phyloP scores from a whole-genome alignment of 1,140 invertebrate genomes.

The Panagrolaimus sp. region DNA sequence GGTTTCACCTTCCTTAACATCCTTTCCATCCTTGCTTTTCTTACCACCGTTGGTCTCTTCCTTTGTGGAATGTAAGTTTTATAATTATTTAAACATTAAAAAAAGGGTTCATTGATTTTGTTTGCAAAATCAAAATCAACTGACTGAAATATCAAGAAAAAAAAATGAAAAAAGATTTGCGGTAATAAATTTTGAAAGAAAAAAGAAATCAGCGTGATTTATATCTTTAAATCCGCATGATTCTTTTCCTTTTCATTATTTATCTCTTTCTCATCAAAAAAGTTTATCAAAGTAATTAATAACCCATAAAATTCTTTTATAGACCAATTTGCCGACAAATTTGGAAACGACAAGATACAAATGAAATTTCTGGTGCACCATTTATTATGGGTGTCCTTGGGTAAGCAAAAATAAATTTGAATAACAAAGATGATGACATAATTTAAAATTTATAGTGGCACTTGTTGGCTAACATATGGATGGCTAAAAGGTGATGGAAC shows the following conservation, averaged over 20 bases:
- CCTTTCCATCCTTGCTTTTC: conserved; percentile 53
- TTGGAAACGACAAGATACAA: conserved; percentile 58
- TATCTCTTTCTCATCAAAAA: not conserved
- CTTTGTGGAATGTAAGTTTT: conserved; percentile 59
- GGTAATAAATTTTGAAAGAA: too few species aligned
- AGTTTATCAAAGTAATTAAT: conserved; percentile 3
- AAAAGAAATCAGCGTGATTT: too few species aligned
- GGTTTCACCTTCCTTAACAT: conserved; percentile 55
- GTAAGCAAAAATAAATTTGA: conserved; percentile 17
- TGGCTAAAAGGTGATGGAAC: conserved; percentile 53
- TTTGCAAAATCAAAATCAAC: not conserved
- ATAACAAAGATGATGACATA: conserved; percentile 3
- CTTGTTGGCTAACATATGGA: conserved; percentile 56
- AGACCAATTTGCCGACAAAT: conserved; percentile 59
- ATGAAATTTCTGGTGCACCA: conserved; percentile 56
- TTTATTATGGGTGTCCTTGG: conserved; percentile 59
- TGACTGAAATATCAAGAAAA: not conserved
- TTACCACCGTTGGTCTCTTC: conserved; percentile 57
- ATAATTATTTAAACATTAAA: not conserved
- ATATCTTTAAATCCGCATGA: conserved; percentile 8
- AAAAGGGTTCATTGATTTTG: not conserved
- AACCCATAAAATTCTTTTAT: conserved; percentile 26
- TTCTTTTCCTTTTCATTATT: not conserved
- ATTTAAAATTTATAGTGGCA: conserved; percentile 38
- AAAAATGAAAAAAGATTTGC: too few species aligned